Percentiles rank a stretch among this genome's conserved stretches.
Conservation (phyloP, 1,140 invertebrate species). For the Pantala flavescens region DNA sequence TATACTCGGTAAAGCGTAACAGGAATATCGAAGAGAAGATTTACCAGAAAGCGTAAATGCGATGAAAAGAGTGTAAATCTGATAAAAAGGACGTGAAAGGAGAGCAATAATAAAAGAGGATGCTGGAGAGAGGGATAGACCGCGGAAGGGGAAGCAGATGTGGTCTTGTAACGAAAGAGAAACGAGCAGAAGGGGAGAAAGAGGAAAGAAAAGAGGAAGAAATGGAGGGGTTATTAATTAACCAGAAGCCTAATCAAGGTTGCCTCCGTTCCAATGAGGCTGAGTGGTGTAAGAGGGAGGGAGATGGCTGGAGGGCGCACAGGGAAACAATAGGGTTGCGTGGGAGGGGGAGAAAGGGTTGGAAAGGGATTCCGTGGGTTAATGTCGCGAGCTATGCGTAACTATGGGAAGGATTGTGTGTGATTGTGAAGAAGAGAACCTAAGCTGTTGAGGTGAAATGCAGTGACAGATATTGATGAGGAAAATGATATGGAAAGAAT, state of each 20-base stretch:
- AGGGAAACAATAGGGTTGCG: not conserved
- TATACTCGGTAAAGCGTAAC: no score
- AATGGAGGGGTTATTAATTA: not conserved
- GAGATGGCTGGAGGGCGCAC: not conserved
- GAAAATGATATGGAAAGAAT: no score
- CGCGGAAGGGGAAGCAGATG: no score
- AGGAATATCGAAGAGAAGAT: no score
- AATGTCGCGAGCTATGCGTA: not conserved
- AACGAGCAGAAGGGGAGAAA: not conserved
- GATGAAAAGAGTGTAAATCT: no score
- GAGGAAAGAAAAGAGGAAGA: not conserved
- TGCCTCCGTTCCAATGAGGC: not conserved
- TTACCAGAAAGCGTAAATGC: no score
- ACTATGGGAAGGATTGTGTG: not conserved
- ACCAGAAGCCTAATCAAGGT: conserved; percentile 8
- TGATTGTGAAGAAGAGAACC: not conserved
- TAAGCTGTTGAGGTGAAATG: not conserved
- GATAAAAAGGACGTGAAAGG: no score
- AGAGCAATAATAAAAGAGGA: no score
- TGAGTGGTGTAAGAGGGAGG: not conserved
- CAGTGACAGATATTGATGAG: not conserved
- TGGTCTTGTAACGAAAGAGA: no score
- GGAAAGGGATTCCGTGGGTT: not conserved
- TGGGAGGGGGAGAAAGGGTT: not conserved
- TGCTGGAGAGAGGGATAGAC: no score